These are phyloP conservation scores for Drosophila anceps DNA, from an alignment of 2,888 invertebrate genomes.

Conservation along the genomic window DNA sequence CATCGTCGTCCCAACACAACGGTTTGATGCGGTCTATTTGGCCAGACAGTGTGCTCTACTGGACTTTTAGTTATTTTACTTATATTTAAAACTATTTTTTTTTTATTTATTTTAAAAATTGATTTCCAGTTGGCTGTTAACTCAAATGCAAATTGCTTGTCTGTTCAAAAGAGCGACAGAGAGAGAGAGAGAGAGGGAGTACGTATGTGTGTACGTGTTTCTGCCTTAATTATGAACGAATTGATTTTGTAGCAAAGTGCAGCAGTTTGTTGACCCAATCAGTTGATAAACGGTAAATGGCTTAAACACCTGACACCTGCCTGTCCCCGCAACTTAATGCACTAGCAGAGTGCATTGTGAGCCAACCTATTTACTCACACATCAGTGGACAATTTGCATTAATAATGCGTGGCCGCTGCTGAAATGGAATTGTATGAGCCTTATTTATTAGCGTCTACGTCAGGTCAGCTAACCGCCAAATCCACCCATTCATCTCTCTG, in stretches of 20 bases:
- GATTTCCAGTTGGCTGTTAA: constrained; percentile 36
- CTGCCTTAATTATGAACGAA: constrained; percentile 59
- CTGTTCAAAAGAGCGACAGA: not conserved
- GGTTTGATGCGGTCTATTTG: constrained; percentile 69
- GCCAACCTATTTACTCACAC: constrained; percentile 36
- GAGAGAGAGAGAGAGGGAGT: not conserved
- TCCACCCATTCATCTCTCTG: not conserved
- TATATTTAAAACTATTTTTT: constrained; percentile 26
- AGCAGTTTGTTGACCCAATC: constrained; percentile 70
- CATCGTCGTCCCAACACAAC: constrained; percentile 40
- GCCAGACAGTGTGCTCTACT: constrained; percentile 28
- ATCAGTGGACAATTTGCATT: constrained; percentile 65
- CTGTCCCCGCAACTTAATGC: constrained; percentile 8
- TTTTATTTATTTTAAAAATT: constrained; percentile 63
- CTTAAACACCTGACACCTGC: constrained; percentile 47
- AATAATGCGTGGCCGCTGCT: constrained; percentile 52
- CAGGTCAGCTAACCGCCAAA: constrained; percentile 1
- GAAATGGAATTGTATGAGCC: constrained; percentile 39
- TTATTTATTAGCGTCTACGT: constrained; percentile 42
- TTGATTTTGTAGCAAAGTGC: constrained; percentile 45
- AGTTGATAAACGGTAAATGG: constrained; percentile 47
- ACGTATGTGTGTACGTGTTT: constrained; percentile 10
- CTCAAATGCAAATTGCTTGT: constrained; percentile 46
- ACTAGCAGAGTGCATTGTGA: constrained; percentile 4
- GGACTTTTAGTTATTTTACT: constrained; percentile 19